phyloP scores from a whole-genome alignment of 64 coral and sea anemone species.

The Orbicella faveolata region DNA sequence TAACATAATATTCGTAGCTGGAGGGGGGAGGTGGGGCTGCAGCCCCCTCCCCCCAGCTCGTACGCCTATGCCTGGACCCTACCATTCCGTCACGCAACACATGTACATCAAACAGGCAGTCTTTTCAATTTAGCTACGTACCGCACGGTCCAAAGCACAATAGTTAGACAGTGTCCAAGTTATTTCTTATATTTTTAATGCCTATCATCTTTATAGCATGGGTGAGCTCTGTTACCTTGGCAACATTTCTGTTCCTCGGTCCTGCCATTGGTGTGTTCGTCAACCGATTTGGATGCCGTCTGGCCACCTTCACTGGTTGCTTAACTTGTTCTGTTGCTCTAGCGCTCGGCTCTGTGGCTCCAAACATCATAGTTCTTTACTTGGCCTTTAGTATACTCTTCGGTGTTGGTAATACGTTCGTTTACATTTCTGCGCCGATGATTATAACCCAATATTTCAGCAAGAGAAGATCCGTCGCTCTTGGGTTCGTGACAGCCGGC shows the following conservation, averaged over 20 bases:
- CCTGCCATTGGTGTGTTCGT: background rate
- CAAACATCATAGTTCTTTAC: background rate
- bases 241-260: background rate
- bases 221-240: constrained; percentile 23
- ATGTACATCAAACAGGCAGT: too few relatives aligned
- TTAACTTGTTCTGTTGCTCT: background rate
- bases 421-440: constrained; percentile 7
- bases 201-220: background rate
- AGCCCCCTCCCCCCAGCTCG: too few relatives aligned
- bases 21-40: too few relatives aligned
- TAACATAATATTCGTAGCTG: too few relatives aligned
- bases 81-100: too few relatives aligned
- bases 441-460: background rate
- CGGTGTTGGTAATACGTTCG: background rate
- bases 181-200: background rate
- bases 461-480: constrained; percentile 18
- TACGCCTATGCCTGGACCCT: too few relatives aligned
- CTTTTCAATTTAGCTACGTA: too few relatives aligned
- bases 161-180: background rate
- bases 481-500: constrained; percentile 8
- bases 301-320: background rate
- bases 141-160: background rate
- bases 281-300: constrained; percentile 26
- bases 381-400: constrained; percentile 7
- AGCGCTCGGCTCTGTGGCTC: background rate